These are phyloP conservation scores for Epizoanthus scotinus DNA, from an alignment of 92 coral and sea anemone genomes.

Conservation along the genomic window DNA sequence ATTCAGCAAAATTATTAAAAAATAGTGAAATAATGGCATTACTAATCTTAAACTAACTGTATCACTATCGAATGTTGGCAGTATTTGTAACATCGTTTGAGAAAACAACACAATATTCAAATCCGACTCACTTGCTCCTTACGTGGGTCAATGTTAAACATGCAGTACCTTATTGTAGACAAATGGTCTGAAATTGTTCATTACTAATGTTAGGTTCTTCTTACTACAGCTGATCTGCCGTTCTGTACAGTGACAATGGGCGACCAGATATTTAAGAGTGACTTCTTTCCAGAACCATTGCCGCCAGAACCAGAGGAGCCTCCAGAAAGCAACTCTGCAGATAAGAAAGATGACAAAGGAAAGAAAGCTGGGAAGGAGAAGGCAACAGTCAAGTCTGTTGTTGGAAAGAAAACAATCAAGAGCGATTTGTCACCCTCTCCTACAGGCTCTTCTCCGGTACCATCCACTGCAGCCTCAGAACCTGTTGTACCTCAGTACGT, in stretches of 20 bases:
- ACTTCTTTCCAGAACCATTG: constrained; percentile 40
- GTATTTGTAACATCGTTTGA: too few species aligned
- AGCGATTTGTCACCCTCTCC: constrained; percentile 9
- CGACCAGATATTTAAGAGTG: constrained; percentile 71
- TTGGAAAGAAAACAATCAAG: constrained; percentile 16
- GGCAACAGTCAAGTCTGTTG: background rate
- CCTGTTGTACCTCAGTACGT: constrained; percentile 28
- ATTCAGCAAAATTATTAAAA: background rate
- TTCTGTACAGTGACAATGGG: constrained; percentile 74
- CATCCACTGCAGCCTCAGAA: constrained; percentile 10
- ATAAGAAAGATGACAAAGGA: constrained; percentile 32
- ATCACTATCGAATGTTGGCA: too few species aligned
- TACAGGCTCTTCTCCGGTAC: background rate
- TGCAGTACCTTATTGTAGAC: too few species aligned
- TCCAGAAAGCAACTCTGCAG: constrained; percentile 3
- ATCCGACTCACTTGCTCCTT: too few species aligned
- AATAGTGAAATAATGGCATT: background rate
- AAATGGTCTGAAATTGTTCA: too few species aligned
- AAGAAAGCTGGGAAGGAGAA: constrained; percentile 8
- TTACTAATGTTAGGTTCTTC: too few species aligned
- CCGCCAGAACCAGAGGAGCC: constrained; percentile 27
- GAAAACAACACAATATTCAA: too few species aligned
- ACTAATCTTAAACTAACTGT: too few species aligned
- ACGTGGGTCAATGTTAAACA: too few species aligned
- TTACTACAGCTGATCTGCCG: constrained; percentile 63